These are phyloP conservation scores for Neoitamus cyanurus DNA, from an alignment of 2,888 invertebrate species.

Conservation along the genomic window DNA sequence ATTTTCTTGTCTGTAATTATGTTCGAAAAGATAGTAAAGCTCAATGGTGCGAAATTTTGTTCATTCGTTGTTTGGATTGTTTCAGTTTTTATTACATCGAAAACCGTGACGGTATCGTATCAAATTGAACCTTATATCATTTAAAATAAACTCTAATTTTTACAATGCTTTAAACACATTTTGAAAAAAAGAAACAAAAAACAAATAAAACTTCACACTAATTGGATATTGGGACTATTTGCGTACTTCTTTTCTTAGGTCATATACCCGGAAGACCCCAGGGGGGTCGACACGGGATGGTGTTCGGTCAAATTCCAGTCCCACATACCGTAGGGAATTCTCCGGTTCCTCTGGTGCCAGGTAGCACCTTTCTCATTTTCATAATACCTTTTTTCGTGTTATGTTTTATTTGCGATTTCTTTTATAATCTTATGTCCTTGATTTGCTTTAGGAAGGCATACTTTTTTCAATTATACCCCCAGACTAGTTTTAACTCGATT, in stretches of 20 bases:
- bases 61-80: slow-evolving; percentile 33
- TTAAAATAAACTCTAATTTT: slow-evolving; percentile 12
- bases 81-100: neutral
- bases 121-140: neutral
- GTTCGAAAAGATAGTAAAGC: slow-evolving; percentile 16
- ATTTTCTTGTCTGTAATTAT: slow-evolving; percentile 32
- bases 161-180: slow-evolving; percentile 12
- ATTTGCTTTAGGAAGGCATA: slow-evolving; percentile 4
- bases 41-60: slow-evolving; percentile 1
- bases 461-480: slow-evolving; percentile 8
- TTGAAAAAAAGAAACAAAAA: slow-evolving; percentile 8
- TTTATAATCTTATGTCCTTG: slow-evolving; percentile 5
- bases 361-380: slow-evolving; percentile 63
- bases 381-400: slow-evolving; percentile 50
- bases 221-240: slow-evolving; percentile 47
- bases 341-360: slow-evolving; percentile 69
- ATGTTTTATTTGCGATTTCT: slow-evolving; percentile 48
- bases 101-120: neutral
- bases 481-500: slow-evolving; percentile 3
- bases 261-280: slow-evolving; percentile 74
- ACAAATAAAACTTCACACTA: slow-evolving; percentile 26
- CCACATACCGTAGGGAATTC: slow-evolving; percentile 67
- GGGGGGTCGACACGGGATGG: slow-evolving; percentile 75
- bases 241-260: slow-evolving; percentile 64
- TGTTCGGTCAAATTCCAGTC: slow-evolving; percentile 71